Conservation (phyloP, 2,113 vertebrate genomes). For the Zosterops lateralis region DNA sequence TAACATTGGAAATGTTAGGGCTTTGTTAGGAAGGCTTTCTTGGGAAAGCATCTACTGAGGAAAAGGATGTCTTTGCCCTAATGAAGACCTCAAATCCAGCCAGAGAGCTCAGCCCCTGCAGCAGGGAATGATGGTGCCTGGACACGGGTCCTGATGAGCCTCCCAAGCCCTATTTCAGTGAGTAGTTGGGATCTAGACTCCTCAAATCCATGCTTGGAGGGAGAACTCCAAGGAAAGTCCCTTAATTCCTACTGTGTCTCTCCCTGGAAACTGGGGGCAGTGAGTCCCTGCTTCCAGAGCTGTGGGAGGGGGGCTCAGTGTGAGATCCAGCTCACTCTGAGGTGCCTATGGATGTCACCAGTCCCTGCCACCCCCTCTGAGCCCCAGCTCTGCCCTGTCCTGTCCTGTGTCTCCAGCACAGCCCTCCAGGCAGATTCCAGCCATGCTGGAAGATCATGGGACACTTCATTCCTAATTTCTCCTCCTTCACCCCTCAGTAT, state of each 20-base stretch:
- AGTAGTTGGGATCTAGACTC: background rate
- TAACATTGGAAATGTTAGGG: background rate
- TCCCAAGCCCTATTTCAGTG: background rate
- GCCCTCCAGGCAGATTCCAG: background rate
- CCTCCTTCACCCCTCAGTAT: background rate
- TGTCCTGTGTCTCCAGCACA: background rate
- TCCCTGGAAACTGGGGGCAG: background rate
- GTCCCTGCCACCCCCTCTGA: background rate
- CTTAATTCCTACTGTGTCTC: background rate
- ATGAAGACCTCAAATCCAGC: background rate
- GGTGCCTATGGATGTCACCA: background rate
- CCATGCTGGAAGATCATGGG: background rate
- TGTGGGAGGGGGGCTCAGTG: background rate
- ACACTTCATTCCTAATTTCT: background rate
- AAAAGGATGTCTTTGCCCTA: background rate
- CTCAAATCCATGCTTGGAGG: background rate
- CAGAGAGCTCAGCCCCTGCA: background rate
- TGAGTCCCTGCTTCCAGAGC: background rate
- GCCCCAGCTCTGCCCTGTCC: background rate
- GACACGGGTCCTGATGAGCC: rapidly evolving
- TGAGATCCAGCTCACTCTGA: background rate
- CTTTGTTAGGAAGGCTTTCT: slow-evolving; percentile 24
- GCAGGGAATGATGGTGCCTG: background rate
- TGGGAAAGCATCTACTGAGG: background rate
- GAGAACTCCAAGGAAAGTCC: background rate